Evolutionary conservation across 1,140 invertebrate genomes (phyloP).

Genomic region (Dolichoris vasculosae): DNA sequence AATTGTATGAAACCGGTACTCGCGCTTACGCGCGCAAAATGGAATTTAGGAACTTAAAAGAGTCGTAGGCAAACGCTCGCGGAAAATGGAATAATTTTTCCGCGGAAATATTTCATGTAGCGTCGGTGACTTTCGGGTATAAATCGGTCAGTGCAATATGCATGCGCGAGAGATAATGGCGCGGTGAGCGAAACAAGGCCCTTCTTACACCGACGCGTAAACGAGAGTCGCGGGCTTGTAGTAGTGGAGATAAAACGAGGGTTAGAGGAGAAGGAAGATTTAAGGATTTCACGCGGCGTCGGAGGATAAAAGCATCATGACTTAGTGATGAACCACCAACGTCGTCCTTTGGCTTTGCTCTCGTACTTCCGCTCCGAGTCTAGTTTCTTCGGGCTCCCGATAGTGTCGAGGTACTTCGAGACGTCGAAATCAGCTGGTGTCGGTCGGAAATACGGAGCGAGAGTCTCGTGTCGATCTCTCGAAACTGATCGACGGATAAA

Average conservation of each 20-base stretch:
- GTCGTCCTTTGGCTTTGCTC: constrained; percentile 55
- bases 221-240: not conserved
- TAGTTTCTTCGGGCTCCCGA: not conserved
- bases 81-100: constrained; percentile 49
- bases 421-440: constrained; percentile 21
- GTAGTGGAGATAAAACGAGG: not conserved
- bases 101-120: not conserved
- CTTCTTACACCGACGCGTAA: not conserved
- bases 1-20: constrained; percentile 39
- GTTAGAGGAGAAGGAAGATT: constrained; percentile 46
- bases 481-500: constrained; percentile 16
- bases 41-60: constrained; percentile 49
- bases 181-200: not conserved
- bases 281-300: constrained; percentile 59
- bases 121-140: not conserved
- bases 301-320: constrained; percentile 72
- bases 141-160: constrained; percentile 50
- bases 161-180: constrained; percentile 40
- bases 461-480: constrained; percentile 5
- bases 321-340: constrained; percentile 68
- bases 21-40: constrained; percentile 14
- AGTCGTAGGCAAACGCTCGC: not conserved
- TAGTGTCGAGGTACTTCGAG: constrained; percentile 1
- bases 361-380: not conserved
- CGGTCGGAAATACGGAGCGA: constrained; percentile 2